Conservation (phyloP, 2,797 vertebrate genomes). For the Parauchenoglanis ngamensis region DNA sequence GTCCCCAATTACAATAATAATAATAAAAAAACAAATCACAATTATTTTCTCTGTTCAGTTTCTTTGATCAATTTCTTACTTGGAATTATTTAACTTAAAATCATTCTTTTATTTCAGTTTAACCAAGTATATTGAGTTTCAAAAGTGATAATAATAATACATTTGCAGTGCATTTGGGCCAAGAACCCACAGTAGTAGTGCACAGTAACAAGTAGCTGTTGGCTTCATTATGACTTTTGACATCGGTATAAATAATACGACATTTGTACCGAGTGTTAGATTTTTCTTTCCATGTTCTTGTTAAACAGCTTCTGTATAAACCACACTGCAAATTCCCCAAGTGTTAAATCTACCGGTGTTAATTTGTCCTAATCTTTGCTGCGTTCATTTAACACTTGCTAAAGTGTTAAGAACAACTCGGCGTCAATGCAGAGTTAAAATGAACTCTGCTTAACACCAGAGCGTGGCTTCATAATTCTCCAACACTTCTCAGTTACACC, state of each 20-base stretch:
- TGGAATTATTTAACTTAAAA: not conserved
- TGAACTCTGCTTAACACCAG: too few relatives aligned
- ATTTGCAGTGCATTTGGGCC: not conserved
- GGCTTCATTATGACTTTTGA: not conserved
- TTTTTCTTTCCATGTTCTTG: not conserved
- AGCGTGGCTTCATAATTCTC: too few relatives aligned
- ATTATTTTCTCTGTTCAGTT: not conserved
- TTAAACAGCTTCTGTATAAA: not conserved
- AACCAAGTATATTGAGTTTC: not conserved
- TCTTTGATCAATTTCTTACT: not conserved
- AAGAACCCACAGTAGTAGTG: not conserved
- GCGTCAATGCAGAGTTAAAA: too few relatives aligned
- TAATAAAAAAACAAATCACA: not conserved
- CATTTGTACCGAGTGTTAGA: not conserved
- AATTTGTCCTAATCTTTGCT: too few relatives aligned
- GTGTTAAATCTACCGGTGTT: too few relatives aligned
- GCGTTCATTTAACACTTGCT: too few relatives aligned
- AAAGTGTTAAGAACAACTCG: too few relatives aligned
- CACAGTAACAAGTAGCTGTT: not conserved
- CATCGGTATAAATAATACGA: not conserved
- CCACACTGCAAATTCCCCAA: not conserved
- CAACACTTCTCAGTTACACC: too few relatives aligned
- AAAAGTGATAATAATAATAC: not conserved
- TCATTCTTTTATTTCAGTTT: not conserved
- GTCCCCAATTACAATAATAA: not conserved